Percentiles rank a stretch among this genome's conserved stretches.
Evolutionary conservation across 2,888 invertebrate species (phyloP).

Genomic region (Cryptus viduatorius): DNA sequence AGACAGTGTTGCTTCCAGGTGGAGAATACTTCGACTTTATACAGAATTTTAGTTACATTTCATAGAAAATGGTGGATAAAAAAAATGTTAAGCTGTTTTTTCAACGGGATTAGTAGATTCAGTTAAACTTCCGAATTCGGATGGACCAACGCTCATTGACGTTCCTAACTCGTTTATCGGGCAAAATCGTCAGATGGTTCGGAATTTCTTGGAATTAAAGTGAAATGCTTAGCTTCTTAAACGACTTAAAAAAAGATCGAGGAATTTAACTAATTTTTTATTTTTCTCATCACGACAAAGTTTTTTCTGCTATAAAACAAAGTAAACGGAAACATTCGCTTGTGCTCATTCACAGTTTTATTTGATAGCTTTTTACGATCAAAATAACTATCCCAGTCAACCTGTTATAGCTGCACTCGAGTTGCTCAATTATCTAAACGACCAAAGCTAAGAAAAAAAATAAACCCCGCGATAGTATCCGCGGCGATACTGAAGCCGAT

Average conservation of each 20-base stretch:
- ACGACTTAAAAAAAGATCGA: too few species aligned
- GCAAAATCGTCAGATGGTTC: too few species aligned
- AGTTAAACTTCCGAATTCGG: too few species aligned
- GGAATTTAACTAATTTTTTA: too few species aligned
- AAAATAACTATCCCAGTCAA: conserved; percentile 6
- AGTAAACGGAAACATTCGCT: not conserved
- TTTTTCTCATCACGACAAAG: too few species aligned
- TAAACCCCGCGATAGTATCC: not conserved
- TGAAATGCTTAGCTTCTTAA: too few species aligned
- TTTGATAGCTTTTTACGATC: not conserved
- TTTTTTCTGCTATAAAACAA: not conserved
- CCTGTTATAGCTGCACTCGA: not conserved
- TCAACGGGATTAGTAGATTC: too few species aligned
- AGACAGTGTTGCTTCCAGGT: not conserved
- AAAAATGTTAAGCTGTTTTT: too few species aligned
- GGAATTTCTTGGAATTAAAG: too few species aligned
- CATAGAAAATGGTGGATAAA: too few species aligned
- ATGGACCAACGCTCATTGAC: not conserved
- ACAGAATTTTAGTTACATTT: too few species aligned
- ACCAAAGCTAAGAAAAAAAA: not conserved
- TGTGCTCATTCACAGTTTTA: not conserved
- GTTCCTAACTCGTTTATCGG: not conserved
- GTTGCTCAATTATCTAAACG: not conserved
- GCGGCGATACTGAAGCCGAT: not conserved
- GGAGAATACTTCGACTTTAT: not conserved